Evolutionary conservation across 2,113 vertebrate species (phyloP).

Genomic region (Leptocoma aspasia): DNA sequence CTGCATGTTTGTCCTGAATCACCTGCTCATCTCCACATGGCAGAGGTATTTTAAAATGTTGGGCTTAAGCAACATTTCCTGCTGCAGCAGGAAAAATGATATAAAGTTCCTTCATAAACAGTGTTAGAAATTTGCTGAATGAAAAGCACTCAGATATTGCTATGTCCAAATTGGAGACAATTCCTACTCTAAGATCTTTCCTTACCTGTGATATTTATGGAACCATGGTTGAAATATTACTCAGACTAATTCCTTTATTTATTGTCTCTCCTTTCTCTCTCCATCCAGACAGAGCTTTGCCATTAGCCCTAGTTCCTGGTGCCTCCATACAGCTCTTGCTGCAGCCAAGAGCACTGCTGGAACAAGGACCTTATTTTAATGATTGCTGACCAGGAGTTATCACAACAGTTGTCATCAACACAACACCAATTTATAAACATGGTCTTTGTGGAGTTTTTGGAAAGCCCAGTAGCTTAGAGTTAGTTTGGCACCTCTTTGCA

Average conservation of each 20-base stretch:
- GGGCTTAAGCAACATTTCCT: not conserved
- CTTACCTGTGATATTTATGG: not conserved
- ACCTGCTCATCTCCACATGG: not conserved
- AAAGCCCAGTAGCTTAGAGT: not conserved
- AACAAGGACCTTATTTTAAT: not conserved
- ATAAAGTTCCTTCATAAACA: not conserved
- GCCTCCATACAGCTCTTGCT: not conserved
- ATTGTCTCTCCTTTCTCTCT: not conserved
- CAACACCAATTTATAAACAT: not conserved
- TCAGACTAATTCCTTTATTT: not conserved
- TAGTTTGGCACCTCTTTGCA: not conserved
- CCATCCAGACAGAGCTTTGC: not conserved
- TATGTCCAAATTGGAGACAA: not conserved
- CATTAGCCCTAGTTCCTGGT: not conserved
- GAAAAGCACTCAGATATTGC: not conserved
- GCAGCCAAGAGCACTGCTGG: not conserved
- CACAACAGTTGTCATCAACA: not conserved
- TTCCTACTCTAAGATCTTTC: not conserved
- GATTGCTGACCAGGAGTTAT: not conserved
- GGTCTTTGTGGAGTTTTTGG: not conserved
- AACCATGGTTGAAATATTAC: not conserved
- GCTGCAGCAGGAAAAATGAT: not conserved
- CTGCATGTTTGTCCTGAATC: not conserved
- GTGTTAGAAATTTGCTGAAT: not conserved
- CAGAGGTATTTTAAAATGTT: not conserved